Conservation (phyloP, 2,113 vertebrate species). For the Camelus dromedarius region DNA sequence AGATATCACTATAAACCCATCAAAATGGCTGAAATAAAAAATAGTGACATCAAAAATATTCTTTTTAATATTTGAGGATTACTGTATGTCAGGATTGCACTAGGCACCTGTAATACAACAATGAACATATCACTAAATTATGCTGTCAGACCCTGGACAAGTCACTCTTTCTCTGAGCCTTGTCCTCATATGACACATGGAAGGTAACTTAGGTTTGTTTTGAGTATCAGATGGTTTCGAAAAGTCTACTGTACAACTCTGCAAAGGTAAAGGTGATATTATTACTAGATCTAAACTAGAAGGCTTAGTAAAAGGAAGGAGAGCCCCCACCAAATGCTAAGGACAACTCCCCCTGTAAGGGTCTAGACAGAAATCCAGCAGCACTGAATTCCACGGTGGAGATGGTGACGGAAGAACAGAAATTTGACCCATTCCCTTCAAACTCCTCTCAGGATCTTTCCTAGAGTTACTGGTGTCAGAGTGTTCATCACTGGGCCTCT, state of each 20-base stretch:
- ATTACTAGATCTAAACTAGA: slow-evolving; percentile 32
- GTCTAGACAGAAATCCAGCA: background rate
- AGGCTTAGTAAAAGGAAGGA: slow-evolving; percentile 24
- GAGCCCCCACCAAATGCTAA: background rate
- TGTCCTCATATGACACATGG: background rate
- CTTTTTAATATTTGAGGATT: background rate
- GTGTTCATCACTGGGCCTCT: background rate
- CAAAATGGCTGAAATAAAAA: no score
- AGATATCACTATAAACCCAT: no score
- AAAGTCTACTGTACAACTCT: background rate
- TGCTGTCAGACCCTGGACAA: background rate
- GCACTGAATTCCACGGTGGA: background rate
- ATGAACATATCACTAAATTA: background rate
- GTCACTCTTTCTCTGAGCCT: background rate
- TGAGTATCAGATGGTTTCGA: slow-evolving; percentile 24
- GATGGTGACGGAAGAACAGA: background rate
- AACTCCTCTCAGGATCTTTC: background rate
- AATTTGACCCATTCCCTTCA: slow-evolving; percentile 40
- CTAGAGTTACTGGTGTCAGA: background rate
- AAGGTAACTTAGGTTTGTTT: background rate
- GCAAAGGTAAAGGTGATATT: slow-evolving; percentile 21
- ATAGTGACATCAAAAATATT: no score
- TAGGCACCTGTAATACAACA: background rate
- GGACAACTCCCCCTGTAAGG: background rate
- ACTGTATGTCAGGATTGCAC: background rate